Percentiles rank a stretch among this genome's conserved stretches.
phyloP scores from a whole-genome alignment of 2,797 vertebrate species.

The Phataginus tetradactyla region DNA sequence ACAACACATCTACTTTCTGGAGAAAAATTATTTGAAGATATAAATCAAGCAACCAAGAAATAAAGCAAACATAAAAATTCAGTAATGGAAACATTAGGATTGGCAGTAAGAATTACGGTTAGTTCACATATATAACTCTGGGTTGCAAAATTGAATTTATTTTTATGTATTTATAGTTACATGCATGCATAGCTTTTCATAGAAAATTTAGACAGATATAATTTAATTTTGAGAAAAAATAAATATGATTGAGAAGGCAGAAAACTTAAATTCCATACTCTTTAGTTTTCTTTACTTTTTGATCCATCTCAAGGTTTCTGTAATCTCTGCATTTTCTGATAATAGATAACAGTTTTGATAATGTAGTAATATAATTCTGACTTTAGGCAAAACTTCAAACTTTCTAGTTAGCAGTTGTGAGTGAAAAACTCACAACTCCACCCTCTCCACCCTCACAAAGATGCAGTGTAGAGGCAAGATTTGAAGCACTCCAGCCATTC shows the following conservation, averaged over 20 bases:
- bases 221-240: neutral
- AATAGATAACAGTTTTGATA: neutral
- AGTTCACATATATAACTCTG: neutral
- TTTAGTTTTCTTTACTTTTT: neutral
- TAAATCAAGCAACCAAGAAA: neutral
- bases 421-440: neutral
- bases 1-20: neutral
- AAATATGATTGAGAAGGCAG: neutral
- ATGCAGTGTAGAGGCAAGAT: neutral
- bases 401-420: neutral
- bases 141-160: neutral
- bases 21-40: neutral
- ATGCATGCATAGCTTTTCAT: neutral
- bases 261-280: neutral
- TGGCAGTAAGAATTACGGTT: neutral
- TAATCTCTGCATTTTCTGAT: neutral
- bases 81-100: neutral
- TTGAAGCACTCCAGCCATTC: neutral
- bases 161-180: neutral
- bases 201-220: neutral
- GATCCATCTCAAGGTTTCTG: neutral
- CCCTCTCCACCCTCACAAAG: fast-evolving
- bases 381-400: neutral
- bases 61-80: neutral
- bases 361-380: neutral